Evolutionary conservation across 2,797 vertebrate species (phyloP).

Genomic region (Coreius guichenoti): DNA sequence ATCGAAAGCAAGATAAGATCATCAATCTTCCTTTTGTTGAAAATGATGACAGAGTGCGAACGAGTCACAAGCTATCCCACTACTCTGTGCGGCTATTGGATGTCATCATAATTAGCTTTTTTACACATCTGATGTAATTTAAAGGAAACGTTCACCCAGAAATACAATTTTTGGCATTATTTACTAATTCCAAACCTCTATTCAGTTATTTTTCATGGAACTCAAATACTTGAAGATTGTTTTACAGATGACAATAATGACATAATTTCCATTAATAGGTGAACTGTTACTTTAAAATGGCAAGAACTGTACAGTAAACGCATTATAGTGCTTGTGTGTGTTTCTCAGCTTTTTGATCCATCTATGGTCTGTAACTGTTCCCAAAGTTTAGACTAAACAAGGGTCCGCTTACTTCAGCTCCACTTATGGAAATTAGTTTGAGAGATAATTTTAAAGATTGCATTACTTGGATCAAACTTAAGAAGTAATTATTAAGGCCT

Average conservation of each 20-base stretch:
- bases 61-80: no score
- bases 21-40: no score
- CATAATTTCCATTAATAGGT: not conserved
- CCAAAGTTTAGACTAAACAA: conserved; percentile 15
- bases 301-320: not conserved
- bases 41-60: no score
- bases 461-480: not conserved
- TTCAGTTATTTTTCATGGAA: not conserved
- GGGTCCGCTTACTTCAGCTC: conserved; percentile 11
- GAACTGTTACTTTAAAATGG: not conserved
- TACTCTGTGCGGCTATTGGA: no score
- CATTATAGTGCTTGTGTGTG: not conserved
- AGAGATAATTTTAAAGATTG: not conserved
- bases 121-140: not conserved
- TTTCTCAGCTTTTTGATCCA: not conserved
- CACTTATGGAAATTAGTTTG: not conserved
- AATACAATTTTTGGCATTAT: not conserved
- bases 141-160: not conserved
- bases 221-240: not conserved
- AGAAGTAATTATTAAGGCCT: not conserved
- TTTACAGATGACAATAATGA: not conserved
- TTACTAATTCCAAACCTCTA: not conserved
- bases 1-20: no score
- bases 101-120: no score
- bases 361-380: conserved; percentile 10